Evolutionary conservation across 2,797 vertebrate genomes (phyloP).

Genomic region (Oreonectes daqikongensis): DNA sequence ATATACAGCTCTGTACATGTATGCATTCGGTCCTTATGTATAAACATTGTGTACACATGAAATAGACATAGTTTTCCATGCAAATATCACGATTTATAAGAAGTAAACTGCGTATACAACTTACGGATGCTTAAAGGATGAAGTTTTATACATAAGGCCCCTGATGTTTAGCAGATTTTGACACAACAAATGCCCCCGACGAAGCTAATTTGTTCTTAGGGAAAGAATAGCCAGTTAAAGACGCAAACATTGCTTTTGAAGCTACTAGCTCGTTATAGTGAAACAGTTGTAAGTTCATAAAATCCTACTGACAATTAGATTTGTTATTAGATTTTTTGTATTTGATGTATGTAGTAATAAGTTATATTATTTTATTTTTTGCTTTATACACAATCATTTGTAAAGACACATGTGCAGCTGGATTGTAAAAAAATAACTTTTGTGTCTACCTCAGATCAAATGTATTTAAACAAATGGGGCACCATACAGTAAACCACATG

Average conservation of each 20-base stretch:
- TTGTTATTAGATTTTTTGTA: background rate
- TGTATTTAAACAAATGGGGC: background rate
- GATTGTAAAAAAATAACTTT: background rate
- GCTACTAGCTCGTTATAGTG: background rate
- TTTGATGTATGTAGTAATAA: no score
- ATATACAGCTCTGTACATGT: no score
- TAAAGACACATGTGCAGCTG: conserved; percentile 15
- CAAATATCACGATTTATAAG: no score
- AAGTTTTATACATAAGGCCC: background rate
- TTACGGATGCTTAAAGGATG: no score
- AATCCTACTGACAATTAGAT: background rate
- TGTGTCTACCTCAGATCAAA: conserved; percentile 33
- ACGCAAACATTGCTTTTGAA: background rate
- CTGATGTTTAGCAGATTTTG: conserved; percentile 1
- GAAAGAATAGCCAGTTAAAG: background rate
- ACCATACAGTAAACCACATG: no score
- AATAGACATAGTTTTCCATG: no score
- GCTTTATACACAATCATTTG: conserved; percentile 2
- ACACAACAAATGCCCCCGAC: background rate
- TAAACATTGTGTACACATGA: no score
- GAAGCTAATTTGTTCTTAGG: background rate
- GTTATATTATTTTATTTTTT: background rate
- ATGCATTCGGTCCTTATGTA: no score
- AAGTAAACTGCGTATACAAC: no score
- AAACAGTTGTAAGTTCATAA: background rate